Percentiles rank a stretch among this genome's conserved stretches.
These are phyloP conservation scores for Lysandra bellargus DNA, from an alignment of 2,888 invertebrate genomes.

Conservation along the genomic window DNA sequence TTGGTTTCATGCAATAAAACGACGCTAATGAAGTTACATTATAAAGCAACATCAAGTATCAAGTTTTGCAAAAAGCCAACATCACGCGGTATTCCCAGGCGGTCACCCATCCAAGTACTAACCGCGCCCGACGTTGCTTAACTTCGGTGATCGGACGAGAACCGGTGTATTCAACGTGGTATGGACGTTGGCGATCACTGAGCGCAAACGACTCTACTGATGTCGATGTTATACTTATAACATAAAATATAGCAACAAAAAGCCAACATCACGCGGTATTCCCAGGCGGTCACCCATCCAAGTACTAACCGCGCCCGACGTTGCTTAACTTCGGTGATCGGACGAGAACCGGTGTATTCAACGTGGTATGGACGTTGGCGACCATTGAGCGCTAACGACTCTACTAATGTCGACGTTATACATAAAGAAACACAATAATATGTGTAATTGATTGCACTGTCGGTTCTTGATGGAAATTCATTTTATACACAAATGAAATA, in stretches of 20 bases:
- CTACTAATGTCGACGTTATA: background rate
- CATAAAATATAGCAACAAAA: background rate
- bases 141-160: conserved; percentile 49
- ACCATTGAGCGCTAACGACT: background rate
- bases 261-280: conserved; percentile 30
- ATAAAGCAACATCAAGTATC: no score
- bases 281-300: conserved; percentile 55
- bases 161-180: conserved; percentile 41
- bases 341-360: conserved; percentile 45
- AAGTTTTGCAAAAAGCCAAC: conserved; percentile 12
- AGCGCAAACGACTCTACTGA: background rate
- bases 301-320: conserved; percentile 61
- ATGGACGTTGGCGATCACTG: conserved; percentile 37
- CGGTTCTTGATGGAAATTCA: no score
- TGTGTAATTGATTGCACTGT: no score
- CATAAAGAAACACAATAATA: background rate
- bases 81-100: conserved; percentile 30
- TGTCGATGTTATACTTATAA: no score
- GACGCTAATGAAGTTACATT: no score
- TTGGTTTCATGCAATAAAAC: no score
- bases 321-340: conserved; percentile 51
- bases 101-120: conserved; percentile 63
- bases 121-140: conserved; percentile 58
- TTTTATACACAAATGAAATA: no score
- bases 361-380: conserved; percentile 40